These are phyloP conservation scores for Bombylius discolor DNA, from an alignment of 2,888 invertebrate species.

Conservation along the genomic window DNA sequence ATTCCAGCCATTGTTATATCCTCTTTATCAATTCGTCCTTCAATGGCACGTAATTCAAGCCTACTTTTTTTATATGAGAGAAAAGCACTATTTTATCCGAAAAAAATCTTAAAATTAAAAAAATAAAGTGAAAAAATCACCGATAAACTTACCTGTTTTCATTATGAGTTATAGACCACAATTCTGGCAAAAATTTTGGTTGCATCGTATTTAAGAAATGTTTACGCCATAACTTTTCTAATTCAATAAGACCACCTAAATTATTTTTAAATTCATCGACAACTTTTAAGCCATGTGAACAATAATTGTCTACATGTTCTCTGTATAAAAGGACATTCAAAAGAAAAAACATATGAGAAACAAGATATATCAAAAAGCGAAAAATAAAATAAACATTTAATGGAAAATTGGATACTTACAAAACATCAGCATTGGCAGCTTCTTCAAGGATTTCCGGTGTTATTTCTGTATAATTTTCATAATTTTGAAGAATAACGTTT, in stretches of 20 bases:
- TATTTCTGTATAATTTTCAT: constrained; percentile 34
- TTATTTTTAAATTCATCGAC: constrained; percentile 43
- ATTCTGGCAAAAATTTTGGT: constrained; percentile 53
- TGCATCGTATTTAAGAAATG: constrained; percentile 62
- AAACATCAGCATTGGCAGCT: constrained; percentile 38
- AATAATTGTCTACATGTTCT: constrained; percentile 37
- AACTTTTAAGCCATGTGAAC: constrained; percentile 45
- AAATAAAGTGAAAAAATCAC: too few species aligned
- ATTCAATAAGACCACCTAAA: constrained; percentile 45
- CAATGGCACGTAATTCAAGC: constrained; percentile 39
- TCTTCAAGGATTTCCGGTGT: constrained; percentile 40
- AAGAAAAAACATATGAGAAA: not conserved
- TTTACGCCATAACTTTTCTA: constrained; percentile 62
- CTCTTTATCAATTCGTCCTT: constrained; percentile 39
- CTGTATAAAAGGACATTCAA: constrained; percentile 23
- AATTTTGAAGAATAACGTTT: constrained; percentile 40
- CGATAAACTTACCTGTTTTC: constrained; percentile 41
- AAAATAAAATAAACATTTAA: not conserved
- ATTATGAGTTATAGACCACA: constrained; percentile 66
- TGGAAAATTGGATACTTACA: constrained; percentile 32
- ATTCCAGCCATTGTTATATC: constrained; percentile 31
- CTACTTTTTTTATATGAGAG: constrained; percentile 22
- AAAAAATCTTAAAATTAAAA: too few species aligned
- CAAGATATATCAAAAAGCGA: not conserved
- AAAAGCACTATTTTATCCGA: not conserved